Evolutionary conservation across 2,113 vertebrate species (phyloP), one percentile per base, ranked within the genome.

Genomic region (Eudyptes chrysolophus): DNA sequence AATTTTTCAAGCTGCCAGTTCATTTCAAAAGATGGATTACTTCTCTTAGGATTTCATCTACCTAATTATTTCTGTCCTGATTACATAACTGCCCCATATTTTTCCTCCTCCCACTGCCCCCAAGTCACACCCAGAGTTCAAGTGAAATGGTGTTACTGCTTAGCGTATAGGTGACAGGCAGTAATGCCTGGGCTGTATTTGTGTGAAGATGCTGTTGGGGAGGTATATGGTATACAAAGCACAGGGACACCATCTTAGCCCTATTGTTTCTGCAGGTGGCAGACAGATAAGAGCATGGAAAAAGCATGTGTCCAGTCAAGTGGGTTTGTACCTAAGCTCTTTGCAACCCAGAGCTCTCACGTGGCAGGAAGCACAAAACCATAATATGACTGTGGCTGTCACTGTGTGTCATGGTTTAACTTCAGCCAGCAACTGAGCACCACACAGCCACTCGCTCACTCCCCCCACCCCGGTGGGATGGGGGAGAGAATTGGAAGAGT

Each of bases 1-100:
- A 97, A 98, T 98, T 98, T 98, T 98, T 98, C 98, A 98, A 98
- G 97, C 92, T 97, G 96, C 89, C 96, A 96, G 85, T 96, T 98
- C 94, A 84, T 97, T 98, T 92, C 92, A 94, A 97, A 98, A 97
- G 98, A 98, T 51, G 21, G 85, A 98, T 98, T 97, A 91, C 95
- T 98, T 97, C 95, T 98, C 93, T 95, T 94, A 92, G 95, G 85
- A 87, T 97, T 98, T 98, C 84, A 96, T 97, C 97, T 97, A 92
- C 96, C 97, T 97, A 98, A 98, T 98, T 98, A 98, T 98, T 97
- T 97, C 97, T 97, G 72, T 95, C 92, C 97, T 97, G 95, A 97
- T 98, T 98, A 97, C 4, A 32, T 98, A 98, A 98, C 96, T 95
- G 87, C 88, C 84, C 92, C 68, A 57, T 92, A 97, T 98, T 98